Percentiles rank a stretch among this genome's conserved stretches.
phyloP scores from a whole-genome alignment of 2,113 vertebrate genomes.

The Nyctereutes procyonoides region DNA sequence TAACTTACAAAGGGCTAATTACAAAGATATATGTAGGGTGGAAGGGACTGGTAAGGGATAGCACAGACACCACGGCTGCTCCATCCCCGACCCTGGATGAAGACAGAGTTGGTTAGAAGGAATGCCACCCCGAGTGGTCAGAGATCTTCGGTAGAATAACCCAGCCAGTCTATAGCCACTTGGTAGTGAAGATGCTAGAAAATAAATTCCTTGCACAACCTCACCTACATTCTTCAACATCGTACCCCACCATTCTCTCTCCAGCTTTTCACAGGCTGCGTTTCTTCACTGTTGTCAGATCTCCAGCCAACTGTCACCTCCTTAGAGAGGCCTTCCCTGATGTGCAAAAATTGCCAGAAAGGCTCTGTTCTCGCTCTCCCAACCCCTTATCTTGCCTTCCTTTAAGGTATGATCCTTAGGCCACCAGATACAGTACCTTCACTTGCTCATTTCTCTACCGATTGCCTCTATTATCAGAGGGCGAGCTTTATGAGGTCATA shows the following conservation, averaged over 20 bases:
- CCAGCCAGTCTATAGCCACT: neutral
- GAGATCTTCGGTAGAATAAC: neutral
- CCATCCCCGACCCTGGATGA: neutral
- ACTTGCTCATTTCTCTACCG: neutral
- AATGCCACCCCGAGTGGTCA: too few relatives aligned
- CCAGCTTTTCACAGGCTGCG: fast-evolving
- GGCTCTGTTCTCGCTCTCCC: too few relatives aligned
- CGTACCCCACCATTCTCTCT: neutral
- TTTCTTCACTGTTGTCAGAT: neutral
- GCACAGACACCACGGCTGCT: neutral
- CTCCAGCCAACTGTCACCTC: neutral
- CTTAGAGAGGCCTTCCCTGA: neutral
- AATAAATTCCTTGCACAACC: neutral
- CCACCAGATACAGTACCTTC: neutral
- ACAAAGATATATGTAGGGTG: neutral
- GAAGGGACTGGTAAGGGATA: neutral
- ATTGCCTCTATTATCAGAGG: neutral
- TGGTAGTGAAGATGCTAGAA: neutral
- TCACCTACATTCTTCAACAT: neutral
- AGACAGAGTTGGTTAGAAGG: neutral
- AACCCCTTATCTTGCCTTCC: neutral
- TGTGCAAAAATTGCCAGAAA: neutral
- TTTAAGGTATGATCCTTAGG: neutral
- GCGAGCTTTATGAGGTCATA: neutral
- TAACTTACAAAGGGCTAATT: neutral